These are phyloP conservation scores for Ladona fulva DNA, from an alignment of 1,140 invertebrate genomes.

Conservation along the genomic window DNA sequence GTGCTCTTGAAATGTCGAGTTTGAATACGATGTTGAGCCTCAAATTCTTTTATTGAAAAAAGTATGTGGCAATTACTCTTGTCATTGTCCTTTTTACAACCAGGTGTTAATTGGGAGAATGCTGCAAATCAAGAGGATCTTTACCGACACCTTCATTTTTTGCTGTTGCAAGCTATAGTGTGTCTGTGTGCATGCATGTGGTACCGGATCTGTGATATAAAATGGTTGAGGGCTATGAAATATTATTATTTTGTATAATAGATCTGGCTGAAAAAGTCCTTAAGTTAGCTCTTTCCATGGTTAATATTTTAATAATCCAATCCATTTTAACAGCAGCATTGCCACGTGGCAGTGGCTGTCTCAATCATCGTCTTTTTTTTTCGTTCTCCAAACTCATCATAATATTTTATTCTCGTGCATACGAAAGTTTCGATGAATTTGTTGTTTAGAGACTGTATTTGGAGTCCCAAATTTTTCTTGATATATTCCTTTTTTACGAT, in stretches of 20 bases:
- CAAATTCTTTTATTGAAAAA: neutral
- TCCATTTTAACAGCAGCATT: no score
- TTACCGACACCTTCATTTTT: neutral
- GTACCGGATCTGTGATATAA: neutral
- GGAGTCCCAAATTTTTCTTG: no score
- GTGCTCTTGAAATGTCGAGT: slow-evolving; percentile 1
- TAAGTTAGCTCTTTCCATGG: neutral
- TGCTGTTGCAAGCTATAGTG: neutral
- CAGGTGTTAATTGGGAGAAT: neutral
- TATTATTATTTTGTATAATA: neutral
- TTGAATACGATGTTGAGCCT: neutral
- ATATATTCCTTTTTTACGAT: no score
- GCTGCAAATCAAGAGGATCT: neutral
- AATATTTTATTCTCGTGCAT: no score
- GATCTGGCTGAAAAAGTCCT: neutral
- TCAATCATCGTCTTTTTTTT: no score
- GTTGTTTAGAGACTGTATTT: no score
- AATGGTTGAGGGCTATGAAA: neutral
- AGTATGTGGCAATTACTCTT: neutral
- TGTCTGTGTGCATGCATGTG: neutral
- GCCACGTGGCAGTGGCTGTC: no score
- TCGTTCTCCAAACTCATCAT: no score
- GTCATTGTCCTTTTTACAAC: neutral
- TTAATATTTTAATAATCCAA: neutral
- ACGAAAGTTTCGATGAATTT: no score